phyloP scores from a whole-genome alignment of 37 sponge, comb jelly and placozoan species.

The Aplysina aerophoba region DNA sequence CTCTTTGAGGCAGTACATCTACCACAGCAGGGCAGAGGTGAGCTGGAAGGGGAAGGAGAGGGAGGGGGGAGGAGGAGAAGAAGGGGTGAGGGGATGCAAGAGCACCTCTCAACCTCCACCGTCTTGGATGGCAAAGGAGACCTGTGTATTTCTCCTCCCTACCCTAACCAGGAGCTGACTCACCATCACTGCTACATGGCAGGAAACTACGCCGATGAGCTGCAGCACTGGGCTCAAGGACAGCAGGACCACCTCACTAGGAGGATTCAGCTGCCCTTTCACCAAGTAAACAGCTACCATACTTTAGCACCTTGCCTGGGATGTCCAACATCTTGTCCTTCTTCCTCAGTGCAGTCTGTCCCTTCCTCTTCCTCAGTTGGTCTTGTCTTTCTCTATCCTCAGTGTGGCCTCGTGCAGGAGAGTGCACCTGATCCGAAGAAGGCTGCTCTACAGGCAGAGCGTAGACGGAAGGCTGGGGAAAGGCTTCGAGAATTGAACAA shows the following conservation, averaged over 20 bases:
- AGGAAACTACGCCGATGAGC: slow-evolving; percentile 67
- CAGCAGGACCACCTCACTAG: slow-evolving; percentile 21
- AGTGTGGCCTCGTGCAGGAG: neutral
- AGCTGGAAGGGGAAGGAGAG: neutral
- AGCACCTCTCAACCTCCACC: neutral
- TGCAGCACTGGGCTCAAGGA: slow-evolving; percentile 40
- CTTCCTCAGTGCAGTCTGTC: too few species aligned
- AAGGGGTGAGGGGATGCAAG: neutral
- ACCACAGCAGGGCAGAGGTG: slow-evolving; percentile 69
- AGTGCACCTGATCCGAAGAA: slow-evolving; percentile 36
- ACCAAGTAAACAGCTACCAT: slow-evolving; percentile 33
- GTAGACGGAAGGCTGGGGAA: slow-evolving; percentile 72
- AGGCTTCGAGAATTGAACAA: slow-evolving; percentile 74
- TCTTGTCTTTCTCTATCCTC: neutral
- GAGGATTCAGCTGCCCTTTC: slow-evolving; percentile 72
- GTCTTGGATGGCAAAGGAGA: neutral
- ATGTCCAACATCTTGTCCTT: too few species aligned
- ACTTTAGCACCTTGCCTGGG: neutral
- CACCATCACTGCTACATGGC: slow-evolving; percentile 76
- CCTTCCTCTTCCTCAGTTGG: too few species aligned
- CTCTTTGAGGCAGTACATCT: slow-evolving; percentile 53
- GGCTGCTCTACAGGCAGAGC: slow-evolving; percentile 57
- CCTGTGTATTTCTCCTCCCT: neutral
- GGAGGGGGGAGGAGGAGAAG: neutral
- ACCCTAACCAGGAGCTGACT: slow-evolving; percentile 59